Percentiles rank a stretch among this genome's conserved stretches.
These are phyloP conservation scores for Stictocephala bisonia DNA, from an alignment of 2,888 invertebrate species.

Conservation along the genomic window DNA sequence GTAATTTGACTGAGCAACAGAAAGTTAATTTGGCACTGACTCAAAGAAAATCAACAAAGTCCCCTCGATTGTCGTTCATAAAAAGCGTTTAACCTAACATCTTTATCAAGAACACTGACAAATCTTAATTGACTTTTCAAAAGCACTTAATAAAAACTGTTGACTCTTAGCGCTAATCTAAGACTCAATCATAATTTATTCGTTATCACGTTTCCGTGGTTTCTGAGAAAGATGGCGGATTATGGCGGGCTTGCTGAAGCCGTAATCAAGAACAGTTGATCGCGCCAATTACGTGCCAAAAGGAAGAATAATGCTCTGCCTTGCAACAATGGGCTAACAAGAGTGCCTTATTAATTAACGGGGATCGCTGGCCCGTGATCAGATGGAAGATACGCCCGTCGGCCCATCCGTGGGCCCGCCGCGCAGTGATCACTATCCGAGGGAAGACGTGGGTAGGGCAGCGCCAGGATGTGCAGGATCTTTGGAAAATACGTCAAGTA, in stretches of 20 bases:
- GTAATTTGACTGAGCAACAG: too few species aligned
- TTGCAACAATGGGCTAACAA: not conserved
- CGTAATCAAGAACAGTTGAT: slow-evolving; percentile 27
- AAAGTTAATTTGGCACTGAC: too few species aligned
- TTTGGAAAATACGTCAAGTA: too few species aligned
- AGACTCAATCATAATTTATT: slow-evolving; percentile 16
- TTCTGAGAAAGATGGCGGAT: slow-evolving; percentile 3
- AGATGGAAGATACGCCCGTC: not conserved
- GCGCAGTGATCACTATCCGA: slow-evolving; percentile 3
- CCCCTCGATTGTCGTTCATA: too few species aligned
- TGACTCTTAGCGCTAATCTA: not conserved
- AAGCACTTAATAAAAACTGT: not conserved
- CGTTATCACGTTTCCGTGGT: slow-evolving; percentile 20
- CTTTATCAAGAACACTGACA: too few species aligned
- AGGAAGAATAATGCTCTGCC: not conserved
- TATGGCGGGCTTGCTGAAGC: not conserved
- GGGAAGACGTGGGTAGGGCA: too few species aligned
- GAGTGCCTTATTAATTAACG: slow-evolving; percentile 16
- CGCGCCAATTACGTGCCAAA: slow-evolving; percentile 28
- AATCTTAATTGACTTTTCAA: not conserved
- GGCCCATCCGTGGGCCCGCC: not conserved
- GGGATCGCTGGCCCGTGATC: not conserved
- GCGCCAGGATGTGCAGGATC: too few species aligned
- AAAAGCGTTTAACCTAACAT: too few species aligned
- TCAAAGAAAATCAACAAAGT: too few species aligned